These are phyloP conservation scores for Heliconius hortense DNA, from an alignment of 2,888 invertebrate genomes.

Conservation along the genomic window DNA sequence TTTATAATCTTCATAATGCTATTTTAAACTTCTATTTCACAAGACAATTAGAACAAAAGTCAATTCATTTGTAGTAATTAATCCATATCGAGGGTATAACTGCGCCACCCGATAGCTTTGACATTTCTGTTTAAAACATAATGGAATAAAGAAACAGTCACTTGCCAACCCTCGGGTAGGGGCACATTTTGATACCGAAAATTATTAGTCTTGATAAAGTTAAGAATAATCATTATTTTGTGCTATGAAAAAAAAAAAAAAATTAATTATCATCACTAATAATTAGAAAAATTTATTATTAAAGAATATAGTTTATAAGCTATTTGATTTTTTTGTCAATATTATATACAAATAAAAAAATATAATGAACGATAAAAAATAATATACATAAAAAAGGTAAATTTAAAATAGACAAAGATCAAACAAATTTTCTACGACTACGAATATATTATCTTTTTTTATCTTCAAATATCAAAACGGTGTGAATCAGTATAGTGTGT, in stretches of 20 bases:
- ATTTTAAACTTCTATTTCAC: conserved; percentile 2
- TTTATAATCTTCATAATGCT: not conserved
- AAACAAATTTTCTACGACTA: not conserved
- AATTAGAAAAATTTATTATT: no score
- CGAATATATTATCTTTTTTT: not conserved
- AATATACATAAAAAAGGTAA: not conserved
- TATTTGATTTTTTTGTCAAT: not conserved
- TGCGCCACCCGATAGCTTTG: conserved; percentile 73
- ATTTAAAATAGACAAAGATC: not conserved
- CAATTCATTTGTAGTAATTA: conserved; percentile 35
- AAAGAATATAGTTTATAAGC: not conserved
- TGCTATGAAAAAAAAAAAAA: not conserved
- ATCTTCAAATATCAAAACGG: conserved; percentile 54
- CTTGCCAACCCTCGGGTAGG: conserved; percentile 68
- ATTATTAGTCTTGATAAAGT: conserved; percentile 5
- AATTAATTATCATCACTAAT: not conserved
- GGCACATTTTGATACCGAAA: conserved; percentile 68
- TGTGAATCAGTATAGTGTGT: conserved; percentile 44
- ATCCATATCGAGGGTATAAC: conserved; percentile 43
- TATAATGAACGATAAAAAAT: not conserved
- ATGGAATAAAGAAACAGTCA: conserved; percentile 81
- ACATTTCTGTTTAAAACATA: conserved; percentile 79
- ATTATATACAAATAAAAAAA: not conserved
- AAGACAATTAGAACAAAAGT: conserved; percentile 15
- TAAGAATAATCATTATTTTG: not conserved